phyloP scores from a whole-genome alignment of 2,797 vertebrate genomes.

The Discoglossus pictus region DNA sequence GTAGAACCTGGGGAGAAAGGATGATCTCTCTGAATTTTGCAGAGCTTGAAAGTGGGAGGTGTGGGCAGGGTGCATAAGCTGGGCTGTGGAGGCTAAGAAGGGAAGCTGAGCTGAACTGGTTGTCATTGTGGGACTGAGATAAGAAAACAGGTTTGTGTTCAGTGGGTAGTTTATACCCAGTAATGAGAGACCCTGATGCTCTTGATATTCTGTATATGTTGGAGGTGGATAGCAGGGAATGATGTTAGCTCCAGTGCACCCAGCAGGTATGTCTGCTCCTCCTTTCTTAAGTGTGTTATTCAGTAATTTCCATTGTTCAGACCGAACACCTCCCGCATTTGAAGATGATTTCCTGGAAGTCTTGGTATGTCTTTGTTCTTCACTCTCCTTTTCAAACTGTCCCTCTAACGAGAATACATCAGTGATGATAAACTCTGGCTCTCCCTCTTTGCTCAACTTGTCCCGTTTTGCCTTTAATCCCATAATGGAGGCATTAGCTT shows the following conservation, averaged over 20 bases:
- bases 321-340: conserved; percentile 67
- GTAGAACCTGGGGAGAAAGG: conserved; percentile 83
- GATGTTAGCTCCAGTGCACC: conserved; percentile 64
- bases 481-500: conserved; percentile 48
- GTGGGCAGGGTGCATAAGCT: conserved; percentile 78
- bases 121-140: conserved; percentile 81
- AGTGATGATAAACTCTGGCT: conserved; percentile 77
- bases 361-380: conserved; percentile 70
- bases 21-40: conserved; percentile 70
- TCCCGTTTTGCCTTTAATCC: conserved; percentile 58
- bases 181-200: conserved; percentile 84
- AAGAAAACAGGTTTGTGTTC: conserved; percentile 86
- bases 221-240: conserved; percentile 87
- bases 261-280: conserved; percentile 64
- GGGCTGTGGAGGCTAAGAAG: conserved; percentile 83
- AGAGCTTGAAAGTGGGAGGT: conserved; percentile 68
- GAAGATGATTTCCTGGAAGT: conserved; percentile 74
- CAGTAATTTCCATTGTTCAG: conserved; percentile 85
- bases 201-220: conserved; percentile 78
- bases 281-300: conserved; percentile 68
- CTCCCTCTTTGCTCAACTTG: conserved; percentile 70
- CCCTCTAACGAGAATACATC: conserved; percentile 79
- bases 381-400: conserved; percentile 75
- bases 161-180: conserved; percentile 89
- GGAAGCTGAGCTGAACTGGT: conserved; percentile 76